Evolutionary conservation across 2,113 vertebrate genomes (phyloP).

Genomic region (Rhadina sibilatrix): DNA sequence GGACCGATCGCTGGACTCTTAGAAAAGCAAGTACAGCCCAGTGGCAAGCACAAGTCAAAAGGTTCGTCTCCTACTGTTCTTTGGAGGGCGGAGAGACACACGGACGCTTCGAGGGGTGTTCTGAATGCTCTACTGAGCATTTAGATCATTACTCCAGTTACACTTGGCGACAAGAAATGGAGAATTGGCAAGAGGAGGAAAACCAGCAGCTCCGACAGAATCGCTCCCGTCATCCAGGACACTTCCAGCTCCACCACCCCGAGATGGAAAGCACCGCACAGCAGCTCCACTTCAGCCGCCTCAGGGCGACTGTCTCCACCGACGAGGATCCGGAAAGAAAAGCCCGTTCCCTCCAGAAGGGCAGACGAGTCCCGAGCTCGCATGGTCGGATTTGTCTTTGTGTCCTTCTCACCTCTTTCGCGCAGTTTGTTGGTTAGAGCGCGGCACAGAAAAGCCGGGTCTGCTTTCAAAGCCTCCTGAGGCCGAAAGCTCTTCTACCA

Average conservation of each 20-base stretch:
- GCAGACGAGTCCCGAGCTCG: background rate
- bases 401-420: background rate
- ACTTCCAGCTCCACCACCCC: background rate
- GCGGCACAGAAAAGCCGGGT: background rate
- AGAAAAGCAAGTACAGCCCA: background rate
- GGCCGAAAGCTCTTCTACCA: background rate
- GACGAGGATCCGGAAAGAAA: background rate
- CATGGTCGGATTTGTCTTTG: accelerated
- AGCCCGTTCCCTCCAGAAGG: background rate
- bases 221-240: background rate
- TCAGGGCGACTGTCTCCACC: accelerated
- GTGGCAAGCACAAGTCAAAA: background rate
- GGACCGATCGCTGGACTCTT: accelerated
- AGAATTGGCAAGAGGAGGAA: background rate
- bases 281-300: background rate
- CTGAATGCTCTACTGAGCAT: background rate
- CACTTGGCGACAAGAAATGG: background rate
- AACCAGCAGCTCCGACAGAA: background rate
- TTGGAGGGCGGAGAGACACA: background rate
- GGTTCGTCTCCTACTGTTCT: background rate
- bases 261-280: background rate
- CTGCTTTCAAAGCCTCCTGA: background rate
- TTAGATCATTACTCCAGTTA: background rate
- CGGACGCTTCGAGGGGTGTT: background rate
- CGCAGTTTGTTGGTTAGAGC: background rate